Base-by-base conservation (phyloP, 2,888 invertebrate species). In the Galerucella nymphaeae region DNA sequence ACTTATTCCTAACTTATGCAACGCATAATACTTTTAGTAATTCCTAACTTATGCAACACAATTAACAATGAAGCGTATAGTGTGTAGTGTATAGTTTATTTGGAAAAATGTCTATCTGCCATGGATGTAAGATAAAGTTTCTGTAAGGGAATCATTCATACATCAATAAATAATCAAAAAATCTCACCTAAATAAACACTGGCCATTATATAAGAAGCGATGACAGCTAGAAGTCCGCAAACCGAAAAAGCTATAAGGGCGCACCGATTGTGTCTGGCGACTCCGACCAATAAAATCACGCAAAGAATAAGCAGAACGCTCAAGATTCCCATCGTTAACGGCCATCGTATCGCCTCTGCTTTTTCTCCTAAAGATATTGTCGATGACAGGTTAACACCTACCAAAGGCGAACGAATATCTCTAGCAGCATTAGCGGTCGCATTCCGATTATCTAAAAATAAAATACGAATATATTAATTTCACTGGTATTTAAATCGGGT, bases 201-300 rank as follows among this genome's bases (percentile, higher is more conserved):
- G 67, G 95, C 93, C 89, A 95, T 93, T 80, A 96, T 89, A 94
- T 96, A 97, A 77, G 96, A 95, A 71, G 94, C 90, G 78, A 95
- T 94, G 50, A 97, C 94, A 48, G 95, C 96, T 82, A 98, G 90
- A 23, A 95, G 87, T 58, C 93, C 93, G 86, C 96, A 93, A 38
- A 96, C 96, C 76, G 96, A 96, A 81, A 96, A 95, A 88, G 95
- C 90, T 82, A 97, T 94, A 68, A 97, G 90, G 67, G 96, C 95
- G 82, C 96, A 96, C 66, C 96, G 91, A 18, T 95, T 96, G 86
- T 96, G 95, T 38, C 93, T 89, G 18, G 96, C 95, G 76, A 97
- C 95, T 76, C 96, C 97, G 80, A 96, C 94, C 75, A 97, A 90
- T 81, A 97, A 90, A 75, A 97, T 93, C 74, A 97, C 93, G 88